Evolutionary conservation across 1,140 invertebrate genomes (phyloP), one percentile per base, ranked within the genome.

Genomic region (Thaumetopoea pityocampa): DNA sequence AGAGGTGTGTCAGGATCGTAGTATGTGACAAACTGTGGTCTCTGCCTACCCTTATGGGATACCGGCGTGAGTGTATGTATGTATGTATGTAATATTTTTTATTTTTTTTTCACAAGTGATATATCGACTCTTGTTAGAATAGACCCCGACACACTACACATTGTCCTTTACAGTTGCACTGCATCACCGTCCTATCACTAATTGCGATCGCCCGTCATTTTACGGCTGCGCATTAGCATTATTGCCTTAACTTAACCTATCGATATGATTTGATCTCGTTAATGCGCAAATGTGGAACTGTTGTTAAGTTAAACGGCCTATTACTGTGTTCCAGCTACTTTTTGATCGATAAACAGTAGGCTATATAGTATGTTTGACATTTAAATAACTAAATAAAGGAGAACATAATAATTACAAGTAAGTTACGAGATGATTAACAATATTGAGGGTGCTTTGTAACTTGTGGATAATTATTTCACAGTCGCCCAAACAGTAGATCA

Each of bases 161-260:
- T 62, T 71, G 61, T 73, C 50, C 38, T 54, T 57, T 37, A 37
- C 49, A 52, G 43, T 55, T 49, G 43, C 37, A 52, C 46, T 60
- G 61, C 62, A 65, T 50, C 59, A 49, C 45, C 33, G 46, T 9
- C 23, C 51, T 73, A 78, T 78, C 70, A 51, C 54, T 78, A 78
- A 78, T 78, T 78, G 73, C 70, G 37, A 78, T 78, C 73, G 61
- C 35, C 59, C 71, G 70, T 78, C 73, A 78, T 73, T 78, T 78
- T 72, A 78, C 70, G 68, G 67, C 64, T 69, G 68, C 68, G 68
- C 73, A 78, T 78, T 78, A 68, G 51, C 63, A 72, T 78, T 78
- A 78, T 67, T 72, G 58, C 67, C 52, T 50, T 51, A 16, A 8
- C 9, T 12, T 56, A 27, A 30, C 34, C 46, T 69, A 73, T 77